Percentiles rank a stretch among this genome's conserved stretches.
Conservation (phyloP, 2,888 invertebrate species). For the Chesias legatella region DNA sequence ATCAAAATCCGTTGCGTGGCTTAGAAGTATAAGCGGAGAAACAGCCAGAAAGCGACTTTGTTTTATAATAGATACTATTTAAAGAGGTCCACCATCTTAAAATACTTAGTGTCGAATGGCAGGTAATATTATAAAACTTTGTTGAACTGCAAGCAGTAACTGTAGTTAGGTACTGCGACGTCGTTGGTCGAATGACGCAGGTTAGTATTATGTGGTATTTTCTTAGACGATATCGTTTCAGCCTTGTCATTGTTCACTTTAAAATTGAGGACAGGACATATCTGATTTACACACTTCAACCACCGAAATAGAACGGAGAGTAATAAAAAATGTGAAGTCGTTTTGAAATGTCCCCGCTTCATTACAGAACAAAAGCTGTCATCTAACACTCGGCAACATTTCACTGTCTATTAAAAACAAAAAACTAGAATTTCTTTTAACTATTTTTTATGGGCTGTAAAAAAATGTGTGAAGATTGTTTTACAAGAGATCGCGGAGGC, state of each 20-base stretch:
- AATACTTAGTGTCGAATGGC: no score
- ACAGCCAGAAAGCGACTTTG: no score
- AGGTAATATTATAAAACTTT: no score
- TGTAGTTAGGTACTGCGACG: no score
- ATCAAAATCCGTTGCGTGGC: no score
- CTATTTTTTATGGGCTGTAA: slow-evolving; percentile 78
- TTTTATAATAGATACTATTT: no score
- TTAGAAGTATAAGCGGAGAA: no score
- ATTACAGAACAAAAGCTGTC: slow-evolving; percentile 80
- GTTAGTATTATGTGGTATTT: no score
- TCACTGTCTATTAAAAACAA: slow-evolving; percentile 77
- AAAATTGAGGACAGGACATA: slow-evolving; percentile 9
- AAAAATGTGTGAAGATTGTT: slow-evolving; percentile 77
- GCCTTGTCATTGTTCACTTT: slow-evolving; percentile 7
- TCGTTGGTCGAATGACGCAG: no score
- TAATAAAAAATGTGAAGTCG: slow-evolving; percentile 67
- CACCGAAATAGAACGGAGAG: slow-evolving; percentile 63
- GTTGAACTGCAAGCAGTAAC: no score
- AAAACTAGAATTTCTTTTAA: slow-evolving; percentile 71
- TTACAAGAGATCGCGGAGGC: slow-evolving; percentile 73
- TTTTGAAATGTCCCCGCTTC: slow-evolving; percentile 72
- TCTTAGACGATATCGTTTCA: background rate
- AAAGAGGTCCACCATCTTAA: no score
- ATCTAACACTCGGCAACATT: slow-evolving; percentile 77
- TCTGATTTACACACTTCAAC: slow-evolving; percentile 16